These are phyloP conservation scores for Eumeta japonica DNA, from an alignment of 1,140 invertebrate genomes.

Conservation along the genomic window DNA sequence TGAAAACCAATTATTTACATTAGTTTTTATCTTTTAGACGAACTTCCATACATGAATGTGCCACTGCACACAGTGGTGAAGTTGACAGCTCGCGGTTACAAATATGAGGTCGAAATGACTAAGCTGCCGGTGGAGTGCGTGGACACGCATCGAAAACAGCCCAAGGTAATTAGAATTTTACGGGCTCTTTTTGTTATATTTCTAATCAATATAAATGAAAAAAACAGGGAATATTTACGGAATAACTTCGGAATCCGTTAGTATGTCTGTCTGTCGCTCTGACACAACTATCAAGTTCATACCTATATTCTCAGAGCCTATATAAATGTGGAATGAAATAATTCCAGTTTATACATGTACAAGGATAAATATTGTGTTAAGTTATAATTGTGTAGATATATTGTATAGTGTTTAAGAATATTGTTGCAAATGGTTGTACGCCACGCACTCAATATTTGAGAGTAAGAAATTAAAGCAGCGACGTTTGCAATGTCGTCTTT, in stretches of 20 bases:
- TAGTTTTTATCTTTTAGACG: conserved; percentile 64
- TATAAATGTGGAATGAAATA: too few species aligned
- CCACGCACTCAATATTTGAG: too few species aligned
- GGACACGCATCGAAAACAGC: conserved; percentile 75
- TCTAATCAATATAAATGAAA: background rate
- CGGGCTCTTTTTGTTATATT: background rate
- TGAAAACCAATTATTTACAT: too few species aligned
- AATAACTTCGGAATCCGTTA: background rate
- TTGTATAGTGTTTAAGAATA: too few species aligned
- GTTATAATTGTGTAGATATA: too few species aligned
- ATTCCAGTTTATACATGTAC: too few species aligned
- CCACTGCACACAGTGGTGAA: conserved; percentile 90
- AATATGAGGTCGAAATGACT: conserved; percentile 78
- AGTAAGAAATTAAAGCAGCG: too few species aligned
- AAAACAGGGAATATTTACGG: background rate
- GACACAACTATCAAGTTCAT: background rate
- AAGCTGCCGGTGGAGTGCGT: conserved; percentile 82
- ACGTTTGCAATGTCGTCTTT: too few species aligned
- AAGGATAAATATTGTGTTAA: too few species aligned
- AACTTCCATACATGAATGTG: conserved; percentile 87
- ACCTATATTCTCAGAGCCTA: too few species aligned
- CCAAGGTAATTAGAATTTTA: conserved; percentile 50
- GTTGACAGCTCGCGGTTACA: conserved; percentile 77
- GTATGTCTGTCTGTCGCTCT: background rate
- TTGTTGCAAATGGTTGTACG: too few species aligned